These are phyloP conservation scores for Galeopterus variegatus DNA, from an alignment of 2,113 vertebrate genomes.

Conservation along the genomic window DNA sequence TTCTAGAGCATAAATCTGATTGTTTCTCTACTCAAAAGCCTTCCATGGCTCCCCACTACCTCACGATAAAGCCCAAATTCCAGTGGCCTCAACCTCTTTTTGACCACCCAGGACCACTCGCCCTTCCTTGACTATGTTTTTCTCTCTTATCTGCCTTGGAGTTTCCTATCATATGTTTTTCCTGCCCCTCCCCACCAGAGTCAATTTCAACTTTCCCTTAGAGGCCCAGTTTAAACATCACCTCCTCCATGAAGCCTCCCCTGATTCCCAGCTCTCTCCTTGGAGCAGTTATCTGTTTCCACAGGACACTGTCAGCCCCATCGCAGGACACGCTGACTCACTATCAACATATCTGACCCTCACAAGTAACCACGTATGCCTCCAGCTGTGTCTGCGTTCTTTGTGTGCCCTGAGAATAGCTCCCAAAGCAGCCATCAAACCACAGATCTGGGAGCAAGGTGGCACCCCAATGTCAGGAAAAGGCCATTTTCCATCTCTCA, in stretches of 20 bases:
- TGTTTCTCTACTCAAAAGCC: not conserved
- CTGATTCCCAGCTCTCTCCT: not conserved
- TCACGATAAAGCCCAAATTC: not conserved
- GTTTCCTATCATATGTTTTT: not conserved
- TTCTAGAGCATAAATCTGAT: not conserved
- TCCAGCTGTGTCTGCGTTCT: not conserved
- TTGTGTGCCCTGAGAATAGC: not conserved
- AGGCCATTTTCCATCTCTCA: not conserved
- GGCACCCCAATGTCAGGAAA: not conserved
- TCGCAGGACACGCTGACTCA: not conserved
- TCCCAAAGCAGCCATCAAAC: not conserved
- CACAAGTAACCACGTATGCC: not conserved
- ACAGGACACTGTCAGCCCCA: not conserved
- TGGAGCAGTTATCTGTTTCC: not conserved
- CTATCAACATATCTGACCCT: rapidly evolving
- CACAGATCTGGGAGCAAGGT: rapidly evolving
- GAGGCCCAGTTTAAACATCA: not conserved
- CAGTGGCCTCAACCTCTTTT: not conserved
- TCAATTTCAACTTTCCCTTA: not conserved
- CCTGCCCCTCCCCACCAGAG: not conserved
- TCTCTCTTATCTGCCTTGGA: not conserved
- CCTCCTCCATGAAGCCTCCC: not conserved
- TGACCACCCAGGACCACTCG: not conserved
- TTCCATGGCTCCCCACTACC: not conserved
- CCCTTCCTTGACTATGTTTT: not conserved